These are phyloP conservation scores for Cephus runcator DNA, from an alignment of 2,888 invertebrate species.

Conservation along the genomic window DNA sequence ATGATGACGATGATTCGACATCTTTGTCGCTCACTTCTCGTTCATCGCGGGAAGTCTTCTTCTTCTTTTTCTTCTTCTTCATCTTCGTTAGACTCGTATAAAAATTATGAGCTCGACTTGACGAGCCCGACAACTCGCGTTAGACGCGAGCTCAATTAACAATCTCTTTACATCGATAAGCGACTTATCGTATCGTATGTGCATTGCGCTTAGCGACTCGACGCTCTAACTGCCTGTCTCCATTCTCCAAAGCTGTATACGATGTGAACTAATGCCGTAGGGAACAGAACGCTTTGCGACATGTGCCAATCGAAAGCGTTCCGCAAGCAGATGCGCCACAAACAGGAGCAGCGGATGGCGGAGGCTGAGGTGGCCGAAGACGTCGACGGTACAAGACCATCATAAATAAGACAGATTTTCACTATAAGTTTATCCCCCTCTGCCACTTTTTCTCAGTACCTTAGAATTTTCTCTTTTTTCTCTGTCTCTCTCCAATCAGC, in stretches of 20 bases:
- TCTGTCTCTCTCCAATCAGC: slow-evolving; percentile 26
- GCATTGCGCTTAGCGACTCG: slow-evolving; percentile 1
- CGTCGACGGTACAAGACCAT: slow-evolving; percentile 56
- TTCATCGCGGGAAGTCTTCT: too few relatives aligned
- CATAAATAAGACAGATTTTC: slow-evolving; percentile 3
- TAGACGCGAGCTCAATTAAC: too few relatives aligned
- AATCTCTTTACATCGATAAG: too few relatives aligned
- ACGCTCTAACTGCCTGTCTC: background rate
- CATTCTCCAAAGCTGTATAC: slow-evolving; percentile 24
- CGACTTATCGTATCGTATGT: too few relatives aligned
- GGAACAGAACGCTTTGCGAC: slow-evolving; percentile 92
- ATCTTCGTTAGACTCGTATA: too few relatives aligned
- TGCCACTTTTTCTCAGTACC: background rate
- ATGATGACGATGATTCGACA: too few relatives aligned
- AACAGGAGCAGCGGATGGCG: slow-evolving; percentile 69
- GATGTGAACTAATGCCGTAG: slow-evolving; percentile 68
- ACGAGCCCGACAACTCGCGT: too few relatives aligned
- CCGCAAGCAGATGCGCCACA: slow-evolving; percentile 74
- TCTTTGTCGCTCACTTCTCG: too few relatives aligned
- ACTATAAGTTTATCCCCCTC: too few relatives aligned
- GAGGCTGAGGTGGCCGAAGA: slow-evolving; percentile 65
- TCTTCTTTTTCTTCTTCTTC: too few relatives aligned
- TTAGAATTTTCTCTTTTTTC: slow-evolving; percentile 18
- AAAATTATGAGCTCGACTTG: too few relatives aligned
- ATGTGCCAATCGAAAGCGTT: slow-evolving; percentile 81